Evolutionary conservation across 2,888 invertebrate genomes (phyloP), one percentile per base, ranked within the genome.

Genomic region (Luperina testacea): DNA sequence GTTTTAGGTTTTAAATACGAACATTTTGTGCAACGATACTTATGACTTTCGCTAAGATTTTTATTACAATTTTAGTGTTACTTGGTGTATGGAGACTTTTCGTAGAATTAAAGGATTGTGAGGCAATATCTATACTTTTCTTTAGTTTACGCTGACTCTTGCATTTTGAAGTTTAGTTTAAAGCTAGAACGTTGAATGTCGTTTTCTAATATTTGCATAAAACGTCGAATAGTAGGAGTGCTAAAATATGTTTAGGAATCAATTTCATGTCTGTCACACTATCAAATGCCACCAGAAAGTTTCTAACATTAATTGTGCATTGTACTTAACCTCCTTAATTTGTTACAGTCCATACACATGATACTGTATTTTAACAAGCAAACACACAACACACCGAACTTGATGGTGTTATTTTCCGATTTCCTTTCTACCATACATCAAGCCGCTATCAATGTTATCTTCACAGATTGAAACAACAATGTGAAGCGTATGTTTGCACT

Each of bases 401-500:
- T 27, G 32, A 59, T 64, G 15, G 8, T 80, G 42, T 84, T 72
- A 17, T 80, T 80, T 85, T 82, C 68, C 20, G 69, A 75, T 88
- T 82, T 78, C 73, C 74, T 78, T 45, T 72, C 64, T 42, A 27
- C 65, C 63, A 57, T 78, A 82, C 68, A 65, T 78, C 74, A 77
- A 82, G 59, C 72, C 42, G 24, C 69, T 73, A 67, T 61, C 70
- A 86, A 76, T 86, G 70, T 77, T 75, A 69, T 82, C 78, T 65
- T 77, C 38, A 51, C 75, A 79, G 79, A 80, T 78, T 73, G 87
- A 80, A 80, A 76, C 61, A 53, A 83, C 73, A 88, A 75, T 81
- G 78, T 79, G 75, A 57, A 69, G 65, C 76, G 72, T 82, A 69
- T 81, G 85, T 88, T 90, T 83, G 75, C 75, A 85, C 69, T 78